phyloP scores from a whole-genome alignment of 2,888 invertebrate genomes.

The Baccha elongata region DNA sequence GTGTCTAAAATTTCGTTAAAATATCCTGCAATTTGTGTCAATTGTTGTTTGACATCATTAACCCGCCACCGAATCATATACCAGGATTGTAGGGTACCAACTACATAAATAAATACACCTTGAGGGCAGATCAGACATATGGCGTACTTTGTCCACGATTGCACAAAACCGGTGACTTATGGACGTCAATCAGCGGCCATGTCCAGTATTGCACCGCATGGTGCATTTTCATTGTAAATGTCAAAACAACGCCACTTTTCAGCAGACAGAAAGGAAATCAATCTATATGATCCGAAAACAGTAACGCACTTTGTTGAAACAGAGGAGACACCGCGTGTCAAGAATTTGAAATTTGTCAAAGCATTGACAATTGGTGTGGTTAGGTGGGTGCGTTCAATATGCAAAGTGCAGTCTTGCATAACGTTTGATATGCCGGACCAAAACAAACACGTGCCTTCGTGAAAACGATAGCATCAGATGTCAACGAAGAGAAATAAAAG shows the following conservation, averaged over 20 bases:
- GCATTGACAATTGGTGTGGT: constrained; percentile 47
- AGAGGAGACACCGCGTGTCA: constrained; percentile 28
- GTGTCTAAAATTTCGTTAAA: constrained; percentile 50
- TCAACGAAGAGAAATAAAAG: constrained; percentile 8
- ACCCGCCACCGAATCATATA: constrained; percentile 41
- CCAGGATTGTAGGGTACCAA: neutral
- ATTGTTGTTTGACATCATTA: constrained; percentile 64
- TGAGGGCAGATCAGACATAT: constrained; percentile 44
- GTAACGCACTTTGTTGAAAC: neutral
- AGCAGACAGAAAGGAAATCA: neutral
- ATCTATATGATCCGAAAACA: neutral
- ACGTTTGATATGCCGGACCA: constrained; percentile 21
- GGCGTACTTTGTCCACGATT: constrained; percentile 33
- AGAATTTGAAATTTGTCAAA: constrained; percentile 53
- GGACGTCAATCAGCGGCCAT: constrained; percentile 56
- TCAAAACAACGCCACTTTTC: neutral
- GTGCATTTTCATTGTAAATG: constrained; percentile 7
- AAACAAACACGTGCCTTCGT: constrained; percentile 46
- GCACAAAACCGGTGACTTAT: constrained; percentile 56
- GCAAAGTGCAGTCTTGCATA: constrained; percentile 38
- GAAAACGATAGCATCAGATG: constrained; percentile 49
- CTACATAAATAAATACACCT: constrained; percentile 2
- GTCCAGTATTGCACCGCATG: constrained; percentile 42
- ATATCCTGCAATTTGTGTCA: constrained; percentile 22
- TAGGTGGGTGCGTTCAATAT: constrained; percentile 46